These are phyloP conservation scores for Ambastaia sidthimunki DNA, from an alignment of 2,797 vertebrate species.

Conservation along the genomic window DNA sequence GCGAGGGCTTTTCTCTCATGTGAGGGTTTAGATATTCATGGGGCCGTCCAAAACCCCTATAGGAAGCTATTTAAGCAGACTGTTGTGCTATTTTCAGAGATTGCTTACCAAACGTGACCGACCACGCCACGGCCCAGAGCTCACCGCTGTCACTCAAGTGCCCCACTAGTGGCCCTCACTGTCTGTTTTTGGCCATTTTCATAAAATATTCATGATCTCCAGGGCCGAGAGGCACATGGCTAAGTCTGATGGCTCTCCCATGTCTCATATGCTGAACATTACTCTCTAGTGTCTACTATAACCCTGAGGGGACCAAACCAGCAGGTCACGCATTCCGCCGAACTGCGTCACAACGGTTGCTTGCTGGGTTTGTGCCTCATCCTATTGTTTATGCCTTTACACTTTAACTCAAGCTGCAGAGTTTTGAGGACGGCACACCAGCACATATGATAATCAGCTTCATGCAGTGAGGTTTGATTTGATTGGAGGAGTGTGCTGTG, in stretches of 20 bases:
- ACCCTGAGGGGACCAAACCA: conserved; percentile 7
- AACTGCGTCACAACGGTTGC: neutral
- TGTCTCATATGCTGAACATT: conserved; percentile 46
- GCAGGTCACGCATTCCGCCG: conserved; percentile 9
- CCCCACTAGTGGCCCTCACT: conserved; percentile 33
- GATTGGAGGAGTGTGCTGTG: too few relatives aligned
- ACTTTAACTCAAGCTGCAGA: too few relatives aligned
- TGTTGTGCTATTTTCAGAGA: conserved; percentile 37
- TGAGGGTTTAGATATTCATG: conserved; percentile 32
- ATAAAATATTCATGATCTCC: conserved; percentile 54
- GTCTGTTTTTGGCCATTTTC: conserved; percentile 47
- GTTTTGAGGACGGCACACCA: too few relatives aligned
- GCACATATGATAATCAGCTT: too few relatives aligned
- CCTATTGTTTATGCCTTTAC: too few relatives aligned
- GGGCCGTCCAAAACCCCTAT: conserved; percentile 4
- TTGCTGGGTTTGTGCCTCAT: too few relatives aligned
- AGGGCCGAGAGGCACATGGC: conserved; percentile 33
- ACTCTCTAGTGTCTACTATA: conserved; percentile 33
- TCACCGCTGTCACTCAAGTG: conserved; percentile 30
- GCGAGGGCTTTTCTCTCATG: neutral
- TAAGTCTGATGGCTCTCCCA: conserved; percentile 44
- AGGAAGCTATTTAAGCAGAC: conserved; percentile 33
- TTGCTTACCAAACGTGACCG: conserved; percentile 33
- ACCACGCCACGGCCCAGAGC: conserved; percentile 22
- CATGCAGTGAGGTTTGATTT: too few relatives aligned